Conservation (phyloP, 2,797 vertebrate genomes). For the Muscicapa comitata region DNA sequence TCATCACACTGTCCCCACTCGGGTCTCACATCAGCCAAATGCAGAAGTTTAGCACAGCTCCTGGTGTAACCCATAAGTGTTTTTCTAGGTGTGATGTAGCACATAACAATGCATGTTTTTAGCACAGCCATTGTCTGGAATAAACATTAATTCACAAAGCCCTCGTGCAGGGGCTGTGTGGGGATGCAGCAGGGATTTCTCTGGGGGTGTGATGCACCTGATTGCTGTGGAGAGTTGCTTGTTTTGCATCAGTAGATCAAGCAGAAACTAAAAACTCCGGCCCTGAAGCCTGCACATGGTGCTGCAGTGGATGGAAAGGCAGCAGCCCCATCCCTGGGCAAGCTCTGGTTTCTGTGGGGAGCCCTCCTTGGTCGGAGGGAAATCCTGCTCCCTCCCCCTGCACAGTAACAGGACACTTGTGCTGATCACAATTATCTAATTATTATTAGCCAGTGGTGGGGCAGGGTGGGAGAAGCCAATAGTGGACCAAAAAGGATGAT, state of each 20-base stretch:
- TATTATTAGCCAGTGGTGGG: rapidly evolving
- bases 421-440: background rate
- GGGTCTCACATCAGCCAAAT: background rate
- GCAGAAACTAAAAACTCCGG: background rate
- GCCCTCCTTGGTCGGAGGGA: rapidly evolving
- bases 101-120: background rate
- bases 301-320: background rate
- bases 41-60: background rate
- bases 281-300: rapidly evolving
- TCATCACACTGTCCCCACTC: background rate
- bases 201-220: too few relatives aligned
- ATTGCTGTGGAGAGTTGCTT: rapidly evolving
- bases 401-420: rapidly evolving
- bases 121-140: background rate
- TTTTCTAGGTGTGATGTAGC: background rate
- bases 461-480: background rate
- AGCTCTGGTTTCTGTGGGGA: background rate
- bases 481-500: background rate
- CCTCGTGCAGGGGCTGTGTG: background rate
- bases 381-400: background rate
- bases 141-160: background rate
- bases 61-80: rapidly evolving
- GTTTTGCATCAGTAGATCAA: background rate
- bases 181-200: background rate
- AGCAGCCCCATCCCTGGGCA: background rate